phyloP scores from a whole-genome alignment of 2,113 vertebrate species.

The Carettochelys insculpta region DNA sequence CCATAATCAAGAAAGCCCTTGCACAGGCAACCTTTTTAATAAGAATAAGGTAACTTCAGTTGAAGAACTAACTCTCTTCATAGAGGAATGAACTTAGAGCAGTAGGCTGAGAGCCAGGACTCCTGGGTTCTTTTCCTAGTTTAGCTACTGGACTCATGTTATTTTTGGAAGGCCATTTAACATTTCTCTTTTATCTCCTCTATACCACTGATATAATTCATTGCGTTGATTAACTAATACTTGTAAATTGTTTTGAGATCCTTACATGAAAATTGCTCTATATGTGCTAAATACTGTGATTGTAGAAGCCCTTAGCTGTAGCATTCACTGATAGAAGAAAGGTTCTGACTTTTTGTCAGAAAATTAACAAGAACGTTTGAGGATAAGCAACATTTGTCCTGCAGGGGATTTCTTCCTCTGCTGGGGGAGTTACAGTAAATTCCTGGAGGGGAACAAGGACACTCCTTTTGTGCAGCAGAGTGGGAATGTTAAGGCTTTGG shows the following conservation, averaged over 20 bases:
- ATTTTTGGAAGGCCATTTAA: slow-evolving; percentile 49
- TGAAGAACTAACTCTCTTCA: slow-evolving; percentile 33
- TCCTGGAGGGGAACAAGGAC: accelerated
- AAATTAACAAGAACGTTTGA: background rate
- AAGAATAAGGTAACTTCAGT: background rate
- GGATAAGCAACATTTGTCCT: background rate
- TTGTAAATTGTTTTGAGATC: slow-evolving; percentile 19
- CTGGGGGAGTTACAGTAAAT: background rate
- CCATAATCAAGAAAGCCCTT: background rate
- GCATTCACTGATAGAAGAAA: background rate
- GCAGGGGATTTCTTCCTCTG: background rate
- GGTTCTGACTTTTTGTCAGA: accelerated
- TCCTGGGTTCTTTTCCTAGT: slow-evolving; percentile 60
- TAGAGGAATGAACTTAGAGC: slow-evolving; percentile 54
- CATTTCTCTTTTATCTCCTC: slow-evolving; percentile 52
- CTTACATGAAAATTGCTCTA: slow-evolving; percentile 21
- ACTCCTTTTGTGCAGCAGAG: background rate
- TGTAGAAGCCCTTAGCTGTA: background rate
- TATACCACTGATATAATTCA: slow-evolving; percentile 18
- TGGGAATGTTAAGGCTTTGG: background rate
- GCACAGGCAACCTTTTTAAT: background rate
- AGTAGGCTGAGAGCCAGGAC: slow-evolving; percentile 52
- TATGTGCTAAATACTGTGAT: slow-evolving; percentile 22
- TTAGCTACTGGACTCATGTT: slow-evolving; percentile 64
- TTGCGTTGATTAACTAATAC: slow-evolving; percentile 60